These are phyloP conservation scores for Oncorhynchus mykiss DNA, from an alignment of 2,113 vertebrate genomes.

Conservation along the genomic window DNA sequence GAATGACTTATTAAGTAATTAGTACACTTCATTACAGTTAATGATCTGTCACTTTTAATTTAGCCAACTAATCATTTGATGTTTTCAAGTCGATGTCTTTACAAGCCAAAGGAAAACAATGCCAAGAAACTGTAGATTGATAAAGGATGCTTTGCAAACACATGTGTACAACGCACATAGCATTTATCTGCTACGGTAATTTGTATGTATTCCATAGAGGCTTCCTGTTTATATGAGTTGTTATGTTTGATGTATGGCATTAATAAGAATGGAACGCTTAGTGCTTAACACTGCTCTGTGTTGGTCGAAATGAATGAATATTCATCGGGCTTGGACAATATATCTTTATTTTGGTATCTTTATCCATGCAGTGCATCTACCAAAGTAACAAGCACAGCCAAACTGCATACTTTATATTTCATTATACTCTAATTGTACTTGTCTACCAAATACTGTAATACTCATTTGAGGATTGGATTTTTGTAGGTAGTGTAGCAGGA, in stretches of 20 bases:
- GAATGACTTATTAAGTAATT: not conserved
- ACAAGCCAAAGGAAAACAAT: constrained; percentile 47
- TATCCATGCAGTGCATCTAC: not conserved
- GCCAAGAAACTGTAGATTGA: not conserved
- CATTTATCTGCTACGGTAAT: not conserved
- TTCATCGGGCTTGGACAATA: not conserved
- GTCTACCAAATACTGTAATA: constrained; percentile 12
- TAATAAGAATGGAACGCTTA: not conserved
- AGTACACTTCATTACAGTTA: not conserved
- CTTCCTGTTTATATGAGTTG: not conserved
- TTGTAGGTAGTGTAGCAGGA: not conserved
- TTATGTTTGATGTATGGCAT: constrained; percentile 11
- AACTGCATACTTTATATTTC: not conserved
- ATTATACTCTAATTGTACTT: constrained; percentile 7
- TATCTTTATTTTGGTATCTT: constrained; percentile 9
- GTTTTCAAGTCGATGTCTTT: not conserved
- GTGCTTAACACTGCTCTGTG: constrained; percentile 9
- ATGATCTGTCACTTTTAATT: constrained; percentile 8
- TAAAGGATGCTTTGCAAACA: not conserved
- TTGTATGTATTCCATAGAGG: not conserved
- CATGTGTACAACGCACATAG: not conserved
- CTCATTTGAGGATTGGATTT: no score
- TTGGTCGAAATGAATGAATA: not conserved
- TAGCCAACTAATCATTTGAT: not conserved
- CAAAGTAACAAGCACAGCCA: constrained; percentile 10